Evolutionary conservation across 1,140 invertebrate species (phyloP).

Genomic region (Subanguina moxae): DNA sequence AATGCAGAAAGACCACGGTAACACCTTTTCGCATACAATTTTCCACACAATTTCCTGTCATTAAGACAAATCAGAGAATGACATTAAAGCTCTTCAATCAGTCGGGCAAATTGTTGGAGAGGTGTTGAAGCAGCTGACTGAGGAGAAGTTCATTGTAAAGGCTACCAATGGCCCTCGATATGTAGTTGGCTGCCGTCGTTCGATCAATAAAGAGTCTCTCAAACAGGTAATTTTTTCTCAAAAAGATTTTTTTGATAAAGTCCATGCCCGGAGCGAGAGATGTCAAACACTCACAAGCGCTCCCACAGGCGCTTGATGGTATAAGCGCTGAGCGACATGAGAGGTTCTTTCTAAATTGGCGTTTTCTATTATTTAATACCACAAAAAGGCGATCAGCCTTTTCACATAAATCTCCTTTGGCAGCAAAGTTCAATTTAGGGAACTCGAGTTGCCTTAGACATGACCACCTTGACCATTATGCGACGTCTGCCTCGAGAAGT

Average conservation of each 20-base stretch:
- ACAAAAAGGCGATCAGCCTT: no score
- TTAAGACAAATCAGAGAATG: constrained; percentile 91
- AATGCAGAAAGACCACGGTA: constrained; percentile 87
- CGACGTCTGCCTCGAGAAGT: constrained; percentile 94
- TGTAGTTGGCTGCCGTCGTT: constrained; percentile 93
- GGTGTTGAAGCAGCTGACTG: constrained; percentile 94
- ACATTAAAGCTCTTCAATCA: constrained; percentile 95
- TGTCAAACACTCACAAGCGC: no score
- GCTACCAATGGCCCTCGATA: constrained; percentile 98
- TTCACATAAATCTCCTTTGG: no score
- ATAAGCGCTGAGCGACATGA: not conserved
- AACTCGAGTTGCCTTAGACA: constrained; percentile 95
- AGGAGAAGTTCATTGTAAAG: constrained; percentile 99
- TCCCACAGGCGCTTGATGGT: no score
- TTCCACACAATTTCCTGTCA: no score
- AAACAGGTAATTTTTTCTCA: constrained; percentile 67
- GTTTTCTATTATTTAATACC: no score
- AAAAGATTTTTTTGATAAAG: not conserved
- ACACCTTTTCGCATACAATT: no score
- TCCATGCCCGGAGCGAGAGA: not conserved
- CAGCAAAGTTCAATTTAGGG: no score
- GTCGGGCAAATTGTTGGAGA: constrained; percentile 99
- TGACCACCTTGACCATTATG: constrained; percentile 99
- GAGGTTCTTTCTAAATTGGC: no score
- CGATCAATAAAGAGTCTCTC: constrained; percentile 89